A percentile compares a stretch with the other conserved stretches of the same genome.
These are phyloP conservation scores for Aleiodes sp. DNA, from an alignment of 1,140 invertebrate genomes.

Conservation along the genomic window DNA sequence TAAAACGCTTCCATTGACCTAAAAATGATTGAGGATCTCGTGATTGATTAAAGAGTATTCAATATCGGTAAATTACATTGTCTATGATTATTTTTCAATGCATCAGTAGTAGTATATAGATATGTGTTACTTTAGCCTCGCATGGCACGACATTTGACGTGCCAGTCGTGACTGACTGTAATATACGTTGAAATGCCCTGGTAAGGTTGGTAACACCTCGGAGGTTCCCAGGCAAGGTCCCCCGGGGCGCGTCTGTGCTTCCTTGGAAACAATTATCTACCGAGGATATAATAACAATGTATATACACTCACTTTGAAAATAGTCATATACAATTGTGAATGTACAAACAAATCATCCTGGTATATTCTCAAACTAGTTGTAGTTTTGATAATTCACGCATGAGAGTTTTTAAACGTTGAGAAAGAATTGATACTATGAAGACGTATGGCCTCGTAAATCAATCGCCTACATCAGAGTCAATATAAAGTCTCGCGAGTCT, in stretches of 20 bases:
- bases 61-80: background rate
- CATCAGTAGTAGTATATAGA: background rate
- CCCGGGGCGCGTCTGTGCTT: slow-evolving; percentile 50
- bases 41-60: background rate
- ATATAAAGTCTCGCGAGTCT: background rate
- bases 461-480: slow-evolving; percentile 34
- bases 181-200: slow-evolving; percentile 48
- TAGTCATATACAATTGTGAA: slow-evolving; percentile 17
- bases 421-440: slow-evolving; percentile 27
- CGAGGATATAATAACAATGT: slow-evolving; percentile 57
- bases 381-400: background rate
- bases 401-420: background rate
- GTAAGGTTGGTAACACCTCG: slow-evolving; percentile 47
- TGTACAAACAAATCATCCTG: slow-evolving; percentile 16
- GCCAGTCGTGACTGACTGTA: slow-evolving; percentile 46
- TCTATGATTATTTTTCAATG: slow-evolving; percentile 14
- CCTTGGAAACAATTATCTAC: slow-evolving; percentile 59
- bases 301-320: slow-evolving; percentile 25
- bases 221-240: slow-evolving; percentile 56
- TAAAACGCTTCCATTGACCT: background rate
- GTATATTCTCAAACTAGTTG: background rate
- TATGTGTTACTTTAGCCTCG: background rate
- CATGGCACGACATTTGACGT: slow-evolving; percentile 31
- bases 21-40: background rate
- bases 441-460: slow-evolving; percentile 59